These are phyloP conservation scores for Lepidotrigona ventralis DNA, from an alignment of 1,140 invertebrate genomes.

Conservation along the genomic window DNA sequence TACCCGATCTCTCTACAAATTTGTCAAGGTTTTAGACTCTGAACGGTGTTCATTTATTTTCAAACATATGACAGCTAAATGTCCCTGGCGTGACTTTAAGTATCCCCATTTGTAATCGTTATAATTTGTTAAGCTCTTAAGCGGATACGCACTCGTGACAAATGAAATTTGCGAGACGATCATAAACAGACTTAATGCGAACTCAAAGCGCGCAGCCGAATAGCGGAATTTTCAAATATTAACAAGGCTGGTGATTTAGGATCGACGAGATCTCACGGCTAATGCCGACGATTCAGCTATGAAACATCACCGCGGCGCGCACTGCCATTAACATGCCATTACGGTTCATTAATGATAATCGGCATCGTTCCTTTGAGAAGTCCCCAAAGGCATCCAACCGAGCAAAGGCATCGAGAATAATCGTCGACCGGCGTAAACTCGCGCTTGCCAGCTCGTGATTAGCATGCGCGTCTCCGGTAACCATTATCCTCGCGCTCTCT, in stretches of 20 bases:
- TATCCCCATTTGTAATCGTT: not conserved
- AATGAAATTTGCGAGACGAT: not conserved
- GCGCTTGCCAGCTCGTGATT: conserved; percentile 32
- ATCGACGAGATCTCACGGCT: not conserved
- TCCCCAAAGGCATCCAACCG: conserved; percentile 48
- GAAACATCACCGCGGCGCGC: conserved; percentile 20
- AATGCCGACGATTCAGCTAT: conserved; percentile 4
- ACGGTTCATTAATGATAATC: conserved; percentile 72
- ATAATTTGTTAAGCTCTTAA: not conserved
- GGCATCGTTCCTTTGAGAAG: conserved; percentile 69
- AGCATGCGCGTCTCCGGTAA: conserved; percentile 19
- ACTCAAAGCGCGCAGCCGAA: not conserved
- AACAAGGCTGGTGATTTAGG: conserved; percentile 15
- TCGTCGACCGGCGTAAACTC: conserved; percentile 31
- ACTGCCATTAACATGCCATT: conserved; percentile 62
- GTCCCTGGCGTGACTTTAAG: not conserved
- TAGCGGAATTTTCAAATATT: conserved; percentile 23
- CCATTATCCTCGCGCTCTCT: conserved; percentile 7
- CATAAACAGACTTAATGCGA: no score
- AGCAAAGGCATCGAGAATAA: conserved; percentile 48
- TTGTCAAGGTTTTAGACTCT: not conserved
- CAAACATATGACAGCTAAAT: not conserved
- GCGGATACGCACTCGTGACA: not conserved
- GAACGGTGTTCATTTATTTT: not conserved
- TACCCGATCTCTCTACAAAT: not conserved